Evolutionary conservation across 2,888 invertebrate genomes (phyloP).

Genomic region (Limenitis arthemis): DNA sequence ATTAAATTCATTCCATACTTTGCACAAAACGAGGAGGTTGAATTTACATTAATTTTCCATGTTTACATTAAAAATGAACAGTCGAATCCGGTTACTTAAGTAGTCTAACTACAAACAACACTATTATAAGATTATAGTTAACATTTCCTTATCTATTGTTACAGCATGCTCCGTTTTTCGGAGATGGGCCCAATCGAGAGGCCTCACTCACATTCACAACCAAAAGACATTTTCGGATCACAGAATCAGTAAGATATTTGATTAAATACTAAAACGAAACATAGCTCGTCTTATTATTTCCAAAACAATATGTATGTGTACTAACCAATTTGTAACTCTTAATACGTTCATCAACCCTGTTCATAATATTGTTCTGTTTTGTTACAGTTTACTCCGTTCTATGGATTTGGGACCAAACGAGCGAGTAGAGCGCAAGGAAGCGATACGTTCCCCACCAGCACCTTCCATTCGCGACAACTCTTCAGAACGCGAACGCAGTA

Average conservation of each 20-base stretch:
- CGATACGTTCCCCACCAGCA: slow-evolving; percentile 60
- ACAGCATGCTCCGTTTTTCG: slow-evolving; percentile 79
- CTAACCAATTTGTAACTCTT: background rate
- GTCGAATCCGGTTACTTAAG: too few species aligned
- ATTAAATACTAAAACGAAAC: slow-evolving; percentile 6
- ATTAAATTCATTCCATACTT: too few species aligned
- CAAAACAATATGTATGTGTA: background rate
- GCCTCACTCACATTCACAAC: slow-evolving; percentile 26
- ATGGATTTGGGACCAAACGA: slow-evolving; percentile 74
- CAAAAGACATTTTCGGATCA: slow-evolving; percentile 29
- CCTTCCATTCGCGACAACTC: slow-evolving; percentile 46
- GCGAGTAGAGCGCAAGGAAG: slow-evolving; percentile 60
- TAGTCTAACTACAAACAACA: too few species aligned
- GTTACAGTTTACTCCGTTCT: slow-evolving; percentile 81
- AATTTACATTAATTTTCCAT: too few species aligned
- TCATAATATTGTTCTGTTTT: slow-evolving; percentile 20
- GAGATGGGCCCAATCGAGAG: slow-evolving; percentile 57
- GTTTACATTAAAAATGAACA: too few species aligned
- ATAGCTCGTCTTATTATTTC: background rate
- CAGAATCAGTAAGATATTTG: slow-evolving; percentile 28
- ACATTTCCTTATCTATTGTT: slow-evolving; percentile 30
- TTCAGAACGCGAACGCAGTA: slow-evolving; percentile 51
- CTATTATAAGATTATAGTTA: background rate
- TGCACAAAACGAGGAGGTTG: too few species aligned
- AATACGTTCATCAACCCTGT: too few species aligned